Base-by-base conservation (phyloP, 2,113 vertebrate genomes). In the Ptilorrhoa leucosticta region DNA sequence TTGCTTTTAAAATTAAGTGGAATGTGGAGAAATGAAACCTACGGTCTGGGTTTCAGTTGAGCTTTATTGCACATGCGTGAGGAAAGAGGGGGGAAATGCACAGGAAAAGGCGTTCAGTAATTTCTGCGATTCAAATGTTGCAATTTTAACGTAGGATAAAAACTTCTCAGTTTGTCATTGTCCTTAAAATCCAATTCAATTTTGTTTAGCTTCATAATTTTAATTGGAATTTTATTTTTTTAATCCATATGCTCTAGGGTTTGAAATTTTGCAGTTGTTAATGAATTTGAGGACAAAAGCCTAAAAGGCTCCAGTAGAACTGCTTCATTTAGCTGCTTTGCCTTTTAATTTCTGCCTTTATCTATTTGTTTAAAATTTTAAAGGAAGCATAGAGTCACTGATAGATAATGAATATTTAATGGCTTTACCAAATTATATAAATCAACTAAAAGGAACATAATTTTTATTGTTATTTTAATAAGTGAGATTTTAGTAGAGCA, bases 401-500 rank as follows among this genome's bases (percentile, higher is more conserved):
- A 72, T 92, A 90, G 78, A 57, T 75, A 83, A 86, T 91, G 73
- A 92, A 72, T 97, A 89, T 97, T 97, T 95, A 95, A 95, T 95
- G 95, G 88, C 95, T 95, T 77, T 96, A 94, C 82, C 84, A 79
- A 95, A 89, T 96, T 92, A 90, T 95, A 89, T 87, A 93, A 92
- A 96, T 60, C 85, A 89, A 78, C 89, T 86, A 81, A 96, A 97
- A 97, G 87, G 95, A 95, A 93, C 85, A 86, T 93, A 96, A 91
- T 96, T 84, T 94, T 96, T 96, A 89, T 93, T 1, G 0, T 71
- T 87, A 72, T 93, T 97, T 96, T 93, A 94, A 83, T 93, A 84
- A 92, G 88, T 84, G 87, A 66, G 90, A 88, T 97, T 95, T 95
- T 93, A 95, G 87, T 95, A 95, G 88, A 95, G 97, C 97, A 97